phyloP scores from a whole-genome alignment of 2,113 vertebrate genomes.

The Albula glossodonta region DNA sequence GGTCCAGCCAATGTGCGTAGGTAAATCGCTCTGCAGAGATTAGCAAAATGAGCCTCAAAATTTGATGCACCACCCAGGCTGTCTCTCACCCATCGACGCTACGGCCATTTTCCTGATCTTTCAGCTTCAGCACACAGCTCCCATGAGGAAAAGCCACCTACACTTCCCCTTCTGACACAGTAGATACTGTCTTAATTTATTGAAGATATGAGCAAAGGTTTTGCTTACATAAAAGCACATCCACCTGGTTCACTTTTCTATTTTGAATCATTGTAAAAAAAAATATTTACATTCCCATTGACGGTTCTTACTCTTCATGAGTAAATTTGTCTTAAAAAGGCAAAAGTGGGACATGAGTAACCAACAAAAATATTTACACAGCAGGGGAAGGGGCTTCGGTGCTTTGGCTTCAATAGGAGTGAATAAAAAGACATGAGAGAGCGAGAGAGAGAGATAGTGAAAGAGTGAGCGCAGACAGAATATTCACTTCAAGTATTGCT shows the following conservation, averaged over 20 bases:
- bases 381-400: not conserved
- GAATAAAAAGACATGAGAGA: not conserved
- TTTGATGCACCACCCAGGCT: not conserved
- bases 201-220: too few species aligned
- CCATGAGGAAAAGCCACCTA: not conserved
- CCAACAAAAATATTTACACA: conserved; percentile 1
- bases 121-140: not conserved
- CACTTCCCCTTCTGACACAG: too few species aligned
- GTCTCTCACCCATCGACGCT: not conserved
- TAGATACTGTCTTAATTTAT: too few species aligned
- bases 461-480: not conserved
- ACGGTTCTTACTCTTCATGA: too few species aligned
- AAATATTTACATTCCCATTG: too few species aligned
- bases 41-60: not conserved
- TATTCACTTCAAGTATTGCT: not conserved
- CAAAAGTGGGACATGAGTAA: not conserved
- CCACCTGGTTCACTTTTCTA: not conserved
- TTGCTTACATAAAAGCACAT: too few species aligned
- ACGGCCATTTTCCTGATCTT: not conserved
- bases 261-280: too few species aligned
- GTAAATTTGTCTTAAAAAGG: not conserved
- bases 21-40: not conserved
- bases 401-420: not conserved
- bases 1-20: too few species aligned
- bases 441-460: too few species aligned